phyloP scores from a whole-genome alignment of 2,113 vertebrate genomes.

The Apodemus speciosus region DNA sequence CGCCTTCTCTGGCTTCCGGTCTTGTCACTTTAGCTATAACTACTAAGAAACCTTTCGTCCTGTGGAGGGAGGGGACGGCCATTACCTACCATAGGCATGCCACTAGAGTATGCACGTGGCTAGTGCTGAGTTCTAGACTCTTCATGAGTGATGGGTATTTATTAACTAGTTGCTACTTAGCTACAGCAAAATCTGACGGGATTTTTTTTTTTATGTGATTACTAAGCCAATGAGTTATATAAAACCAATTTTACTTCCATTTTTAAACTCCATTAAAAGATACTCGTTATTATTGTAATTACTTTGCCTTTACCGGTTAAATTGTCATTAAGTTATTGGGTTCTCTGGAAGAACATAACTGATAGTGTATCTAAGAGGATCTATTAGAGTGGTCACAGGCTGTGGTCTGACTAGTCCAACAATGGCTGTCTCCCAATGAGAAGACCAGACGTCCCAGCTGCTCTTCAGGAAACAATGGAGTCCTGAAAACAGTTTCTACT shows the following conservation, averaged over 20 bases:
- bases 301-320: conserved; percentile 87
- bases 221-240: conserved; percentile 73
- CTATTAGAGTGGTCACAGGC: not conserved
- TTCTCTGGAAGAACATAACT: not conserved
- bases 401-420: not conserved
- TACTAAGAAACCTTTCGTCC: conserved; percentile 23
- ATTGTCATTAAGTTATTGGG: conserved; percentile 86
- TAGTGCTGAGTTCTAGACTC: not conserved
- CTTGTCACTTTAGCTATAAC: conserved; percentile 9
- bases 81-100: not conserved
- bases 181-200: conserved; percentile 56
- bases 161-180: conserved; percentile 46
- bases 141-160: not conserved
- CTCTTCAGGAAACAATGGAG: not conserved
- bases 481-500: not conserved
- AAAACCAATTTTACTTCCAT: conserved; percentile 81
- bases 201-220: conserved; percentile 82
- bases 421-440: not conserved
- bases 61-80: not conserved
- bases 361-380: too few relatives aligned
- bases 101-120: not conserved
- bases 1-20: not conserved
- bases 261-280: conserved; percentile 84
- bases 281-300: conserved; percentile 83
- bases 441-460: not conserved